A percentile compares a stretch with the other conserved stretches of the same genome.
phyloP scores from a whole-genome alignment of 1,140 invertebrate species.

The Homarus americanus region DNA sequence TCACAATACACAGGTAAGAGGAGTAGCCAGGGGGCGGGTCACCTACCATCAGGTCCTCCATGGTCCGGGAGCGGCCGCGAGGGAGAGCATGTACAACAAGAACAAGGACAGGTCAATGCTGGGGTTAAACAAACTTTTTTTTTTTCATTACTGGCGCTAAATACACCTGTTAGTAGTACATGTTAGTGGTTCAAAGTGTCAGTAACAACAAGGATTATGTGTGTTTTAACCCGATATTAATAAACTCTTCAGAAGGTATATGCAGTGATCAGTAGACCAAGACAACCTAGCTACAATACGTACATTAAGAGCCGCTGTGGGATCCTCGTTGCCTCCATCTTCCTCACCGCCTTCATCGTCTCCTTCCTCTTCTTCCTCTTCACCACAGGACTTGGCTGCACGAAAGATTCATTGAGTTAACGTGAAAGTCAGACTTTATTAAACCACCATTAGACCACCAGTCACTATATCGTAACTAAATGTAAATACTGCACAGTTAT shows the following conservation, averaged over 20 bases:
- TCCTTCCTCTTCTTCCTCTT: constrained; percentile 54
- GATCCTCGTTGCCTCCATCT: constrained; percentile 53
- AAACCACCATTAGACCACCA: no score
- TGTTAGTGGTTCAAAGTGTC: no score
- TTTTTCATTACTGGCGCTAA: no score
- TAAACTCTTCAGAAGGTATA: no score
- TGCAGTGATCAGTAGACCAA: not conserved
- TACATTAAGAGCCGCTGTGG: constrained; percentile 58
- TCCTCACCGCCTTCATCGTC: constrained; percentile 48
- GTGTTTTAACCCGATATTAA: no score
- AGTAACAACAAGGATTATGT: no score
- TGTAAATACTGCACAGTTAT: no score
- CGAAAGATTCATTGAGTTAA: no score
- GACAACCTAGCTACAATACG: not conserved
- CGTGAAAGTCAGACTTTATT: no score
- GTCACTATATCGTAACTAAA: no score
- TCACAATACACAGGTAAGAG: no score
- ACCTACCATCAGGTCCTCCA: constrained; percentile 84
- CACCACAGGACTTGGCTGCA: constrained; percentile 60
- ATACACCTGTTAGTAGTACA: no score
- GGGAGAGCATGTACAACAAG: constrained; percentile 66
- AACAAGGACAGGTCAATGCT: constrained; percentile 66
- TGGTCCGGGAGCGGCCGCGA: constrained; percentile 79
- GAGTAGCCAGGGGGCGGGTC: not conserved
- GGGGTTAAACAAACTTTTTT: not conserved